A percentile compares a stretch with the other conserved stretches of the same genome.
These are phyloP conservation scores for Xestobium rufovillosum DNA, from an alignment of 2,888 invertebrate genomes.

Conservation along the genomic window DNA sequence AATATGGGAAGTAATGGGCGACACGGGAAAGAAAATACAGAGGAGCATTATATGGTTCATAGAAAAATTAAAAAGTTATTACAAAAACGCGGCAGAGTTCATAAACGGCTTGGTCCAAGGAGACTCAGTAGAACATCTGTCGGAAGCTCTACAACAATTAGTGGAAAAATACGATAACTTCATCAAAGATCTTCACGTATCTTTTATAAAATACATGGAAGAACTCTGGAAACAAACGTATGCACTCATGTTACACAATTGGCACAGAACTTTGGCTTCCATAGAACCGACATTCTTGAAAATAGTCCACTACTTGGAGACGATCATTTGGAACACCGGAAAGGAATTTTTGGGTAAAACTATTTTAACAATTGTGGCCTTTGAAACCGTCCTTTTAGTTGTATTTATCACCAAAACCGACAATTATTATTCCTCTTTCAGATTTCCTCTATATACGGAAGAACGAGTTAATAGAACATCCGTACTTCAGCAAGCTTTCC, in stretches of 20 bases:
- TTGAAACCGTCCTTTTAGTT: background rate
- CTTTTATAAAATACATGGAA: constrained; percentile 62
- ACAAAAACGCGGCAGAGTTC: constrained; percentile 62
- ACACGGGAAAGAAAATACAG: constrained; percentile 70
- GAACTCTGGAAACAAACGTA: constrained; percentile 66
- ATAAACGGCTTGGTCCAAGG: constrained; percentile 64
- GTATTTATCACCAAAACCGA: too few species aligned
- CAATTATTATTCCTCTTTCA: constrained; percentile 29
- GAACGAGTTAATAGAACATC: constrained; percentile 70
- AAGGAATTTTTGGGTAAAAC: constrained; percentile 57
- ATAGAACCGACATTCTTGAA: constrained; percentile 74
- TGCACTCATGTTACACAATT: constrained; percentile 57
- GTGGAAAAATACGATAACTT: constrained; percentile 73
- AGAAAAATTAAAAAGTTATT: constrained; percentile 61
- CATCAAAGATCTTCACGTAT: constrained; percentile 68
- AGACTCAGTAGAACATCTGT: constrained; percentile 66
- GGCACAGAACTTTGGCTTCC: constrained; percentile 63
- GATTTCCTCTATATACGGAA: constrained; percentile 76
- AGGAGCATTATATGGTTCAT: constrained; percentile 69
- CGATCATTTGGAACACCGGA: constrained; percentile 64
- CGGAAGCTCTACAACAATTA: constrained; percentile 58
- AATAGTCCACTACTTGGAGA: constrained; percentile 67
- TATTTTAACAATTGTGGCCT: constrained; percentile 1
- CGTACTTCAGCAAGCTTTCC: constrained; percentile 72
- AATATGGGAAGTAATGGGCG: constrained; percentile 80